A percentile compares a stretch with the other conserved stretches of the same genome.
Evolutionary conservation across 2,797 vertebrate genomes (phyloP).

Genomic region (Cuniculus paca): DNA sequence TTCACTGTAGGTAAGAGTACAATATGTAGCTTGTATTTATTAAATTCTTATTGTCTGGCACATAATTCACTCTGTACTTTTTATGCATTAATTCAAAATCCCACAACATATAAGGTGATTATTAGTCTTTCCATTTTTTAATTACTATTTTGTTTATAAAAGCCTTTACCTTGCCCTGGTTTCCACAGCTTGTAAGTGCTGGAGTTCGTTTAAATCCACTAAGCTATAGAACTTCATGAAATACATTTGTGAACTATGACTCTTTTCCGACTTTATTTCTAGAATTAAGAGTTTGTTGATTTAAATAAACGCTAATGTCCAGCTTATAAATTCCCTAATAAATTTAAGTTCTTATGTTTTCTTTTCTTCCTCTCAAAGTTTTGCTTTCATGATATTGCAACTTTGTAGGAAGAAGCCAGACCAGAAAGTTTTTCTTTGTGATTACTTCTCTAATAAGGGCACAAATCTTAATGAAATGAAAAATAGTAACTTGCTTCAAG

Average conservation of each 20-base stretch:
- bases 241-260: slow-evolving; percentile 17
- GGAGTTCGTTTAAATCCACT: neutral
- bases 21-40: slow-evolving; percentile 26
- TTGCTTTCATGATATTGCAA: slow-evolving; percentile 51
- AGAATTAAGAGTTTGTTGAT: slow-evolving; percentile 44
- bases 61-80: neutral
- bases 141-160: slow-evolving; percentile 51
- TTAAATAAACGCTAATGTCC: slow-evolving; percentile 35
- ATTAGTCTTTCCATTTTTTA: slow-evolving; percentile 33
- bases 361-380: slow-evolving; percentile 24
- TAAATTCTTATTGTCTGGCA: slow-evolving; percentile 42
- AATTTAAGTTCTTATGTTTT: slow-evolving; percentile 42
- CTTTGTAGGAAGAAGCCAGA: slow-evolving; percentile 21
- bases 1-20: slow-evolving; percentile 26
- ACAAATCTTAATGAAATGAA: slow-evolving; percentile 62
- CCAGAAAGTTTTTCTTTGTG: slow-evolving; percentile 37
- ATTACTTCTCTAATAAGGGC: slow-evolving; percentile 12
- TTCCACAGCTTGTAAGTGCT: neutral
- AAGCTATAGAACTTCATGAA: neutral
- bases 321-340: slow-evolving; percentile 14
- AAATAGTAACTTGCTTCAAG: slow-evolving; percentile 55
- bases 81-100: slow-evolving; percentile 46
- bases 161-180: neutral
- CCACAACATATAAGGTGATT: slow-evolving; percentile 18
- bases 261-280: slow-evolving; percentile 43